Conservation (phyloP, 2,888 invertebrate species). For the Latrodectus elegans region DNA sequence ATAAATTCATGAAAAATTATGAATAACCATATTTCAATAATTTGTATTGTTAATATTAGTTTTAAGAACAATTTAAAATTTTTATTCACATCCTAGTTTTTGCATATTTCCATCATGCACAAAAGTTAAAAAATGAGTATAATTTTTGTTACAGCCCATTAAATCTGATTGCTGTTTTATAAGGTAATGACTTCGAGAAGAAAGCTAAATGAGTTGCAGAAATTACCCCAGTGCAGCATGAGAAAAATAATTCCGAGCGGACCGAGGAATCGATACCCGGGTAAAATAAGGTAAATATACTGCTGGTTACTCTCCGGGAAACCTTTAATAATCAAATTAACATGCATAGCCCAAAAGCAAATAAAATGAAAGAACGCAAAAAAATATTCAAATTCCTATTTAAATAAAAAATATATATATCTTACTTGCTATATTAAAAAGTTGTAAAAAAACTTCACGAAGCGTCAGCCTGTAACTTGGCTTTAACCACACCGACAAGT, state of each 20-base stretch:
- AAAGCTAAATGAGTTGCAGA: background rate
- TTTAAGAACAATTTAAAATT: no score
- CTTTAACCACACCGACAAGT: background rate
- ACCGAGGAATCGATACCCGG: background rate
- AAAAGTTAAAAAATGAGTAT: background rate
- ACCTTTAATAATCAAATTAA: background rate
- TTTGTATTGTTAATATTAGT: no score
- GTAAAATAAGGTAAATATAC: conserved; percentile 2
- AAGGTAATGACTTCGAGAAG: background rate
- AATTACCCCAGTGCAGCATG: background rate
- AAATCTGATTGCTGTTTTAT: background rate
- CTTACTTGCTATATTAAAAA: background rate
- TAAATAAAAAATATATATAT: background rate
- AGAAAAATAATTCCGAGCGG: background rate
- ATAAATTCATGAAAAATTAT: no score
- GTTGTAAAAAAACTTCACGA: background rate
- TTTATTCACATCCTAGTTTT: no score
- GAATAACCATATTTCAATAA: no score
- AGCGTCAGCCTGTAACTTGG: background rate
- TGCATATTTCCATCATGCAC: background rate
- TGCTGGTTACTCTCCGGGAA: background rate
- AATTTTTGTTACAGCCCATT: background rate
- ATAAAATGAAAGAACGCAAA: background rate
- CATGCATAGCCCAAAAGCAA: background rate
- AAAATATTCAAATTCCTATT: background rate